Evolutionary conservation across 1,140 invertebrate genomes (phyloP).

Genomic region (Drosophila novamexicana): DNA sequence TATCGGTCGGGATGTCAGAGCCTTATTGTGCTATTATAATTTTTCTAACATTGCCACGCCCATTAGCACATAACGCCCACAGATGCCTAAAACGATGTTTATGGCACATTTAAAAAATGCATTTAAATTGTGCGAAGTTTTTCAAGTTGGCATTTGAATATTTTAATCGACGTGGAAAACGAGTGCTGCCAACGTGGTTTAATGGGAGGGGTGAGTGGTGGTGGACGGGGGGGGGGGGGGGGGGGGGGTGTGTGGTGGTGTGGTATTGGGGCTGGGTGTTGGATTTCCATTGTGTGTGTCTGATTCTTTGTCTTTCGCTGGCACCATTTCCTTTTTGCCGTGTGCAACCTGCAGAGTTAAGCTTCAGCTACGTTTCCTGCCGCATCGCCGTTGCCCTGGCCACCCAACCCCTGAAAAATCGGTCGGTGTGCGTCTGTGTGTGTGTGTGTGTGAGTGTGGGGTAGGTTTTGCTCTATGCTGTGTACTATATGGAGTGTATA

Average conservation of each 20-base stretch:
- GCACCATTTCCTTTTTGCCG: slow-evolving; percentile 36
- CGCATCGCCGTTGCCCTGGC: slow-evolving; percentile 2
- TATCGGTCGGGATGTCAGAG: neutral
- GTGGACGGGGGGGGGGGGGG: neutral
- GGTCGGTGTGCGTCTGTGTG: neutral
- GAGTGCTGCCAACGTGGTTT: neutral
- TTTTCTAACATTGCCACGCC: slow-evolving; percentile 7
- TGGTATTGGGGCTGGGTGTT: slow-evolving; percentile 6
- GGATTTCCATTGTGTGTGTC: slow-evolving; percentile 28
- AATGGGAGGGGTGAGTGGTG: neutral
- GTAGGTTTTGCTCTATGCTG: slow-evolving; percentile 12
- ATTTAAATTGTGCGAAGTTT: slow-evolving; percentile 63
- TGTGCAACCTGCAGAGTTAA: slow-evolving; percentile 47
- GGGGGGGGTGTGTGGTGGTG: neutral
- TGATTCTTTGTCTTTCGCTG: slow-evolving; percentile 67
- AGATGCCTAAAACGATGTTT: slow-evolving; percentile 48
- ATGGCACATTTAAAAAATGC: slow-evolving; percentile 73
- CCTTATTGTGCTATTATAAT: slow-evolving; percentile 1
- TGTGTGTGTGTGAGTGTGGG: neutral
- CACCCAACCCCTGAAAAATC: neutral
- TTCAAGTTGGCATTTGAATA: slow-evolving; percentile 68
- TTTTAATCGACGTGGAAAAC: slow-evolving; percentile 56
- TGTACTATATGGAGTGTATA: slow-evolving; percentile 50
- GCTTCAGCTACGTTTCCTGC: slow-evolving; percentile 4
- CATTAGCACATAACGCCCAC: slow-evolving; percentile 10